Conservation (phyloP, 2,888 invertebrate genomes). For the Phyllotreta striolata region DNA sequence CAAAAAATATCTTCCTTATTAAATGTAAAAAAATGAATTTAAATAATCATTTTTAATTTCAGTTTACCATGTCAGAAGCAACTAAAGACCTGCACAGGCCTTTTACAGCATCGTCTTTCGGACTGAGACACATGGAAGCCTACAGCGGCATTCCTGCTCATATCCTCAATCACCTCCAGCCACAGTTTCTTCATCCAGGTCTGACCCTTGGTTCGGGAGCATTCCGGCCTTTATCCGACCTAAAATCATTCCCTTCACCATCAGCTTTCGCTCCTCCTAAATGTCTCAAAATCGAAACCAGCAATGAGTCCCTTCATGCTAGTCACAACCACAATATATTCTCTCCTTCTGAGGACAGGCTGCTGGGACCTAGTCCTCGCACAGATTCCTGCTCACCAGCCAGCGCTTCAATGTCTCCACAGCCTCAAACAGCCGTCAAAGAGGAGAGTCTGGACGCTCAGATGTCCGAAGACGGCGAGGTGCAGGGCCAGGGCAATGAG, state of each 20-base stretch:
- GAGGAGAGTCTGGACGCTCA: conserved; percentile 68
- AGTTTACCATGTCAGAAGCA: conserved; percentile 64
- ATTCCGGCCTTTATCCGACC: conserved; percentile 67
- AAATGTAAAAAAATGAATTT: neutral
- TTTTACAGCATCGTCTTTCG: conserved; percentile 67
- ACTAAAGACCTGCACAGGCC: conserved; percentile 72
- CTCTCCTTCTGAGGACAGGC: conserved; percentile 59
- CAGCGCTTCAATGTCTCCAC: conserved; percentile 66
- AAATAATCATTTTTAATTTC: conserved; percentile 44
- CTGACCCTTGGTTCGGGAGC: conserved; percentile 69
- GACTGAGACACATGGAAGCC: conserved; percentile 65
- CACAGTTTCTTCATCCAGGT: conserved; percentile 74
- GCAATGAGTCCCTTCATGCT: conserved; percentile 55
- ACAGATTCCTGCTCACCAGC: conserved; percentile 70
- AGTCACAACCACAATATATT: conserved; percentile 57
- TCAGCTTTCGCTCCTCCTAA: conserved; percentile 79
- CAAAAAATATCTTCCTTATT: too few relatives aligned
- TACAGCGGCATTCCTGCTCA: conserved; percentile 71
- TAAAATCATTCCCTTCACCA: conserved; percentile 65
- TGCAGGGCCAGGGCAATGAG: conserved; percentile 56
- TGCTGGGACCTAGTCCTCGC: conserved; percentile 62
- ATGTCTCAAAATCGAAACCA: conserved; percentile 66
- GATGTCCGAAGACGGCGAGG: conserved; percentile 67
- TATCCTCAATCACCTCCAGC: conserved; percentile 75
- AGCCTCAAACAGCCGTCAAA: conserved; percentile 59